phyloP scores from a whole-genome alignment of 2,113 vertebrate species.

The Otus sunia region DNA sequence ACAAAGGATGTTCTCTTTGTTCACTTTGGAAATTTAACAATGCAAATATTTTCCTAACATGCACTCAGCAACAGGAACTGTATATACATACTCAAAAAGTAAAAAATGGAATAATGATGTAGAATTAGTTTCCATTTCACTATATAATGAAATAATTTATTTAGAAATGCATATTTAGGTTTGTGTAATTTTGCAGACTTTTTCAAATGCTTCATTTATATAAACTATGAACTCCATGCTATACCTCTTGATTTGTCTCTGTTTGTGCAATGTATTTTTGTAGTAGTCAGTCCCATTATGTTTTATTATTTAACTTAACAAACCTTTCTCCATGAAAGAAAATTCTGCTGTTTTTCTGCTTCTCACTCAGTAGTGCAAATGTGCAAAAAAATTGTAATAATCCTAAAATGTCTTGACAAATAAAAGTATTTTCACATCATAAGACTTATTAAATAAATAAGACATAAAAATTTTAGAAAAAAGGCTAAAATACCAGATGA shows the following conservation, averaged over 20 bases:
- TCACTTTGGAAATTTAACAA: neutral
- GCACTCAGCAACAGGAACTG: neutral
- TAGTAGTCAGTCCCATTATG: neutral
- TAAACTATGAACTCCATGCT: neutral
- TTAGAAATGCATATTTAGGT: neutral
- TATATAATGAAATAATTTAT: neutral
- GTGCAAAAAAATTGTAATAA: neutral
- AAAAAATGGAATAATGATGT: rapidly evolving
- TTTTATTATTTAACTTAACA: neutral
- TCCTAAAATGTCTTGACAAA: neutral
- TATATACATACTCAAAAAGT: neutral
- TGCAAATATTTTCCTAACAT: neutral
- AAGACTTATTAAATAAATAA: neutral
- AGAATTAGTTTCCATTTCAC: neutral
- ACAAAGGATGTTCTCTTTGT: neutral
- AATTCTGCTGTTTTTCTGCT: neutral
- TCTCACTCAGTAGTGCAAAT: neutral
- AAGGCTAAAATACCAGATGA: neutral
- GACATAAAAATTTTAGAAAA: neutral
- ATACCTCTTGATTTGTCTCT: neutral
- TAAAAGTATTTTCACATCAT: neutral
- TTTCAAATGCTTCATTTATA: neutral
- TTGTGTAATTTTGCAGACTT: neutral
- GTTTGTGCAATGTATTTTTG: neutral
- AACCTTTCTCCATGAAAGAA: neutral